Conservation (phyloP, 92 coral and sea anemone genomes). For the Parazoanthus swiftii region DNA sequence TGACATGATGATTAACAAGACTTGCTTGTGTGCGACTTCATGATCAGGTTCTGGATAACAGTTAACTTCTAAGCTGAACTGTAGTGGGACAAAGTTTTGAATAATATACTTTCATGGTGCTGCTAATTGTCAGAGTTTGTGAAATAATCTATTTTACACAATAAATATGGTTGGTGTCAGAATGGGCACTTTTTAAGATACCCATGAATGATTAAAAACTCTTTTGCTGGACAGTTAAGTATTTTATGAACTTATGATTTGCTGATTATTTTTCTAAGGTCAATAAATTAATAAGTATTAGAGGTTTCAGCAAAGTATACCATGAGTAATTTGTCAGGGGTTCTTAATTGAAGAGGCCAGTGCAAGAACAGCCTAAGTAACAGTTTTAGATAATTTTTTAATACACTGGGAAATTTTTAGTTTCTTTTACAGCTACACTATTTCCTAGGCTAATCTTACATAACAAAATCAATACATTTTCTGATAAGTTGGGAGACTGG, state of each 20-base stretch:
- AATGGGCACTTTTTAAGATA: not conserved
- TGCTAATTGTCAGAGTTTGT: not conserved
- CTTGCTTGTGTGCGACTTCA: not conserved
- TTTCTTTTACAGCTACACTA: too few relatives aligned
- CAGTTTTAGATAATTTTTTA: too few relatives aligned
- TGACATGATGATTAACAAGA: not conserved
- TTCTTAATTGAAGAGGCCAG: too few relatives aligned
- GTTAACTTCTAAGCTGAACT: not conserved
- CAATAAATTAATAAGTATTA: not conserved
- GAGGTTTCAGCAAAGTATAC: too few relatives aligned
- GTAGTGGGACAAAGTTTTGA: not conserved
- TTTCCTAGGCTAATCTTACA: too few relatives aligned
- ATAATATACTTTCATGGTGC: not conserved
- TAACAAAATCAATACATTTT: too few relatives aligned
- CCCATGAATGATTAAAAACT: too few relatives aligned
- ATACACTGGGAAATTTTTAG: too few relatives aligned
- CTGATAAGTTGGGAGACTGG: too few relatives aligned
- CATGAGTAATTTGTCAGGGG: too few relatives aligned
- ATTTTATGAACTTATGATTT: too few relatives aligned
- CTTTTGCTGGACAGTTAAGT: not conserved
- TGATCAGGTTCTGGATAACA: not conserved
- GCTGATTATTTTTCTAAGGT: not conserved
- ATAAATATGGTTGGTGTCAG: not conserved
- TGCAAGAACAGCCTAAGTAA: too few relatives aligned
- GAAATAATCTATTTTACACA: not conserved